Evolutionary conservation across 2,797 vertebrate genomes (phyloP).

Genomic region (Trichosurus vulpecula): DNA sequence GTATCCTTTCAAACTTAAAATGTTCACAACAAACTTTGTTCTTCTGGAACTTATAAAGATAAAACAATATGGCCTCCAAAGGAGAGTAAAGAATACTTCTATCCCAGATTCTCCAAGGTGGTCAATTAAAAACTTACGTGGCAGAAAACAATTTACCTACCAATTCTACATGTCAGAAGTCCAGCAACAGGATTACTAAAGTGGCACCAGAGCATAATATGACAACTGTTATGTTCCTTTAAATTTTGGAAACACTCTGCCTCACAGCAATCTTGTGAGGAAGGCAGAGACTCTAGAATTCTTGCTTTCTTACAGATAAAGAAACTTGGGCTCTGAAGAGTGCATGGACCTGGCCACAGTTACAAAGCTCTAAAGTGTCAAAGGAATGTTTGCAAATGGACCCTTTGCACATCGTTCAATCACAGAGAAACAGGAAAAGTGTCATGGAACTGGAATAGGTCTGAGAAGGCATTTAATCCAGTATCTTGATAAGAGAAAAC

Average conservation of each 20-base stretch:
- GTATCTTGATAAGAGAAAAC: background rate
- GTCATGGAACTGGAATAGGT: background rate
- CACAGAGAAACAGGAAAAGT: background rate
- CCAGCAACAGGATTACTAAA: background rate
- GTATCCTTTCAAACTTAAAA: background rate
- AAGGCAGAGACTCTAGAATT: background rate
- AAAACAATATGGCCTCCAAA: background rate
- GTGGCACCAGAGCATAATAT: background rate
- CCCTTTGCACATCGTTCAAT: background rate
- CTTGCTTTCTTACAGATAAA: background rate
- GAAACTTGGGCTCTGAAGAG: background rate
- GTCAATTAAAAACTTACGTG: background rate
- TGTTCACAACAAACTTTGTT: background rate
- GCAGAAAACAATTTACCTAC: background rate
- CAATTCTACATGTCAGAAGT: constrained; percentile 5
- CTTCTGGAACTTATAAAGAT: background rate
- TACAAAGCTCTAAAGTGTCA: background rate
- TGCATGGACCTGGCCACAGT: background rate
- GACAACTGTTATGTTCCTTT: background rate
- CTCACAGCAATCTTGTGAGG: background rate
- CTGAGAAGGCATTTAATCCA: background rate
- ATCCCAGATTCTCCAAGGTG: background rate
- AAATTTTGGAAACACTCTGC: background rate
- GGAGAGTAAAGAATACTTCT: background rate
- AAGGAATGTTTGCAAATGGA: background rate